Evolutionary conservation across 2,797 vertebrate species (phyloP).

Genomic region (Gymnopithys bicolor): DNA sequence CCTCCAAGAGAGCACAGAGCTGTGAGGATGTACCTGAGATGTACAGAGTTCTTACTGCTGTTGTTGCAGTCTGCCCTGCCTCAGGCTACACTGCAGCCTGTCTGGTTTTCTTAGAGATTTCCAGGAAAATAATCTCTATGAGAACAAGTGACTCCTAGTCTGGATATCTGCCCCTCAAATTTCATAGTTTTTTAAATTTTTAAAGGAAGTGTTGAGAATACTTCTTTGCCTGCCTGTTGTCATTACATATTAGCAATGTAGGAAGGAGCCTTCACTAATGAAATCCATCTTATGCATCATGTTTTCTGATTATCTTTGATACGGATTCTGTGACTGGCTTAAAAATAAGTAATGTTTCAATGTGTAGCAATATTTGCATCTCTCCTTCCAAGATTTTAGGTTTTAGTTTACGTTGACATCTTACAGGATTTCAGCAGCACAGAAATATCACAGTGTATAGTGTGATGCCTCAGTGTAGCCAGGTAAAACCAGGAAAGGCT

Average conservation of each 20-base stretch:
- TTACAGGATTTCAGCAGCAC: background rate
- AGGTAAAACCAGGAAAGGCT: background rate
- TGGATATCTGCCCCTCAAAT: background rate
- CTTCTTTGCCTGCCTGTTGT: background rate
- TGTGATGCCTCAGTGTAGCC: background rate
- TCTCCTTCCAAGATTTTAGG: background rate
- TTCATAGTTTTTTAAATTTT: background rate
- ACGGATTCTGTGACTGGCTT: background rate
- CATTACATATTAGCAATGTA: background rate
- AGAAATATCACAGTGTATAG: background rate
- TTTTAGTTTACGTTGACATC: background rate
- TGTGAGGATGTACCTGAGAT: background rate
- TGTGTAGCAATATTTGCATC: rapidly evolving
- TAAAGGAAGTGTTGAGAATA: background rate
- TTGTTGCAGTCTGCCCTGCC: background rate
- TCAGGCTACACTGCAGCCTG: rapidly evolving
- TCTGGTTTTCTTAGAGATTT: background rate
- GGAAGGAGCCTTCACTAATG: background rate
- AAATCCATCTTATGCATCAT: background rate
- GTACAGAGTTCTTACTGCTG: background rate
- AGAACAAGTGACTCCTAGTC: background rate
- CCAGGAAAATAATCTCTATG: background rate
- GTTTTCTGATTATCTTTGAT: background rate
- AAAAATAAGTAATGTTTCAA: background rate
- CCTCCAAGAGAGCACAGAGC: background rate